Base-by-base conservation (phyloP, 2,797 vertebrate genomes). In the Propithecus deckenii region DNA sequence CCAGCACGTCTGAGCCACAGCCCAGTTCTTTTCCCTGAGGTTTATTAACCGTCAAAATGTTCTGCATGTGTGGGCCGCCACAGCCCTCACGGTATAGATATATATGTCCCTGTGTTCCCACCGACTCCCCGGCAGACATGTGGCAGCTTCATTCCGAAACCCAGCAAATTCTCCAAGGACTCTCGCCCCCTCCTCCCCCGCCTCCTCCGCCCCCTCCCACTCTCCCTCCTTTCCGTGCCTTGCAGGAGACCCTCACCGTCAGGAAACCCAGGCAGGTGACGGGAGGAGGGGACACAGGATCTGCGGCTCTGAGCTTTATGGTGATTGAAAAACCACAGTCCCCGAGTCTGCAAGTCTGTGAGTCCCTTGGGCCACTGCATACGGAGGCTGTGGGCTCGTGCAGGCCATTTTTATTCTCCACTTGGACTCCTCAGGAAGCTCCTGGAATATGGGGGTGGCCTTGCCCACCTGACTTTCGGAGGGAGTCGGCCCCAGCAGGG, bases 51-150 rank as follows among this genome's bases (percentile, higher is more conserved):
- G 13, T 52, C 57, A 32, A 25, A 78, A 28, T 28, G 14, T 46
- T 84, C 75, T 38, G 41, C 4, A 1, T 61, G 92, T 59, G 93
- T 85, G 95, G 90, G 96, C 86, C 0, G n/a, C 79, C 72, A 8
- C 93, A 67, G 76, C 80, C 94, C 87, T 84, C 93, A 28, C 30
- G 4, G 57, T 78, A 55, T 75, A 38, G 86, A 97, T 85, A 84
- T 76, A 88, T 67, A 46, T 92, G 85, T 97, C 92, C 96, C 67
- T 30, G 52, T 55, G 89, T 81, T 85, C 93, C 97, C 95, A 93
- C 84, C 25, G 18, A 89, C 80, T 86, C 84, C 95, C 93, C 80
- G 52, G 80, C 91, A 75, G 78, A 84, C 90, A 76, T 85, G 97
- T 96, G 95, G 94, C 50, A 48, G 76, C 86, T 87, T 69, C 96